A percentile compares a stretch with the other conserved stretches of the same genome.
These are phyloP conservation scores for Hucho hucho DNA, from an alignment of 2,113 vertebrate species.

Conservation along the genomic window DNA sequence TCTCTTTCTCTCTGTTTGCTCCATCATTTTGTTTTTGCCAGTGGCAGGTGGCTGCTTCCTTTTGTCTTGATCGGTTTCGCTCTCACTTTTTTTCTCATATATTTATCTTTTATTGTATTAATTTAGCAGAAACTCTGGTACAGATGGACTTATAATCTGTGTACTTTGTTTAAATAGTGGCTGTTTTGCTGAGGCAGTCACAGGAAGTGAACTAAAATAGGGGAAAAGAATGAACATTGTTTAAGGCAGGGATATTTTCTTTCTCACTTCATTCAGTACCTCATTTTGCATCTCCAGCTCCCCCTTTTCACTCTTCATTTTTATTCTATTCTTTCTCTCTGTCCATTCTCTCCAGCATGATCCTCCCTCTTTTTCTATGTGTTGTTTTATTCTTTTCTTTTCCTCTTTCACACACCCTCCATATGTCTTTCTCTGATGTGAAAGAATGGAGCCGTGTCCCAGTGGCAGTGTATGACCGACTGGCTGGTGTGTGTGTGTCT, in stretches of 20 bases:
- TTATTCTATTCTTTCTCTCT: slow-evolving; percentile 49
- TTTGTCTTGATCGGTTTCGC: background rate
- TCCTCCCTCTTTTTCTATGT: background rate
- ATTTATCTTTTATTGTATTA: no score
- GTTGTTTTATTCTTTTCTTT: slow-evolving; percentile 53
- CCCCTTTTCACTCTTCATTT: background rate
- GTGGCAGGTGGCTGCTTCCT: background rate
- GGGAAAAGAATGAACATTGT: no score
- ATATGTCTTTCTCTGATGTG: background rate
- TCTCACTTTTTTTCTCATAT: background rate
- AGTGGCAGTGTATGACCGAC: slow-evolving; percentile 21
- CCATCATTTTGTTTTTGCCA: background rate
- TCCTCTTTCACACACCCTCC: slow-evolving; percentile 43
- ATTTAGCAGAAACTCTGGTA: no score
- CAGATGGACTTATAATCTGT: no score
- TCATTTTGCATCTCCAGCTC: background rate
- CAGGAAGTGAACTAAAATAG: no score
- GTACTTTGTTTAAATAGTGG: no score
- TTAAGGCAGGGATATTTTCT: no score
- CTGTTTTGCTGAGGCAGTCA: no score
- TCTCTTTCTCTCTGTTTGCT: background rate
- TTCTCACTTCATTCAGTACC: no score
- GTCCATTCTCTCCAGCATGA: slow-evolving; percentile 4
- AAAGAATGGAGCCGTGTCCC: background rate
- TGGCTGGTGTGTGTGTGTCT: slow-evolving; percentile 2